Evolutionary conservation across 2,888 invertebrate genomes (phyloP).

Genomic region (Morinoia aosen): DNA sequence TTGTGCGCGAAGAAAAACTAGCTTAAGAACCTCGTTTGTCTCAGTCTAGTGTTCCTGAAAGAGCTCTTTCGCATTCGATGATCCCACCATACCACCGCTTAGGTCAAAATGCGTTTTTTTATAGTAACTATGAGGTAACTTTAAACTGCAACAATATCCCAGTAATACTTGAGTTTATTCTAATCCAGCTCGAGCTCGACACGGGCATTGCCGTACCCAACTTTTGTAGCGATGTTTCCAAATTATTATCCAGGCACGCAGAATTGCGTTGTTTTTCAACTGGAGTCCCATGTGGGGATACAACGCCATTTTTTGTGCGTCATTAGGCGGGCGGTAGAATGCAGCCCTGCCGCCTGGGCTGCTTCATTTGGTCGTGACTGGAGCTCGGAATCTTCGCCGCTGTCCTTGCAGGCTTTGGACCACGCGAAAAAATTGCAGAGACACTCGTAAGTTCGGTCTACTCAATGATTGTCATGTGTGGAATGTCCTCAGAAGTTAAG

Average conservation of each 20-base stretch:
- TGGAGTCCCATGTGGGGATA: not conserved
- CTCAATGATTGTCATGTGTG: not conserved
- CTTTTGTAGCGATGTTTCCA: not conserved
- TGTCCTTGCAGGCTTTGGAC: not conserved
- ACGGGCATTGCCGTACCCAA: not conserved
- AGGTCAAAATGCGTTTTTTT: not conserved
- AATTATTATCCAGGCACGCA: not conserved
- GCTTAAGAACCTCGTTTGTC: not conserved
- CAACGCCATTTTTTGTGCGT: not conserved
- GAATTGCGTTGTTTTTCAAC: not conserved
- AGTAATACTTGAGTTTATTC: not conserved
- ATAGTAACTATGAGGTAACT: not conserved
- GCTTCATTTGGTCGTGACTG: constrained; percentile 46
- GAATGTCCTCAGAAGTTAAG: not conserved
- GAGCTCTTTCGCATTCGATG: not conserved
- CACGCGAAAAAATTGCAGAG: not conserved
- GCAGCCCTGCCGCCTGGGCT: constrained; percentile 15
- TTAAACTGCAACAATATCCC: not conserved
- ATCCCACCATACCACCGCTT: not conserved
- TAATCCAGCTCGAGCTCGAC: no score
- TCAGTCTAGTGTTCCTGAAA: not conserved
- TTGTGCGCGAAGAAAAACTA: not conserved
- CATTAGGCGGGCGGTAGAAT: constrained; percentile 35
- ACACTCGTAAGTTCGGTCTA: not conserved
- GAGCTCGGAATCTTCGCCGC: not conserved